These are phyloP conservation scores for Shargacucullia verbasci DNA, from an alignment of 2,888 invertebrate genomes.

Conservation along the genomic window DNA sequence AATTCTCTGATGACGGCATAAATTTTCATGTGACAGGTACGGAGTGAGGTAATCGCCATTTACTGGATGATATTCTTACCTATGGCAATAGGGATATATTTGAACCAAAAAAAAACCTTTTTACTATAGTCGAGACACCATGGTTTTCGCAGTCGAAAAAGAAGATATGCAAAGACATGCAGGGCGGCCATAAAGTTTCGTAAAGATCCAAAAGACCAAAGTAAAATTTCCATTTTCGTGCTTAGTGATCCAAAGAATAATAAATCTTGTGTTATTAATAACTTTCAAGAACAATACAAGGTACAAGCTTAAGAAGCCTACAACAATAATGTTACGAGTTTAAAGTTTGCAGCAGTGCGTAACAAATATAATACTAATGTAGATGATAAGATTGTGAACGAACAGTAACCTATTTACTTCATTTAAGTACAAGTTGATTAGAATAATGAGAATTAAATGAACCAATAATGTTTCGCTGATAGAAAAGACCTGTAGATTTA, in stretches of 20 bases:
- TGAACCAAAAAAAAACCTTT: not conserved
- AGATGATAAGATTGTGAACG: constrained; percentile 42
- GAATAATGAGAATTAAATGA: not conserved
- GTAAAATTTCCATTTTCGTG: not conserved
- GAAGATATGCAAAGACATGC: no score
- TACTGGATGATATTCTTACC: not conserved
- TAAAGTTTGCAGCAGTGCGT: constrained; percentile 37
- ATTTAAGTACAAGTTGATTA: not conserved
- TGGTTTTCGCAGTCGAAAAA: no score
- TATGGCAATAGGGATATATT: not conserved
- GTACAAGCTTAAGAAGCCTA: constrained; percentile 49
- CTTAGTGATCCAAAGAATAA: constrained; percentile 14
- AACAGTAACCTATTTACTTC: constrained; percentile 36
- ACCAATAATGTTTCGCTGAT: no score
- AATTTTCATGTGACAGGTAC: not conserved
- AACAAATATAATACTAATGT: constrained; percentile 39
- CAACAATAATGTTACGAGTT: constrained; percentile 41
- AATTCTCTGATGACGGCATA: not conserved
- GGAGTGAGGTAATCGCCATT: not conserved
- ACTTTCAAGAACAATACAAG: constrained; percentile 37
- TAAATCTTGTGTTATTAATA: constrained; percentile 41
- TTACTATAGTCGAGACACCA: no score
- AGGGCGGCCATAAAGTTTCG: no score
- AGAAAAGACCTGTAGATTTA: no score
- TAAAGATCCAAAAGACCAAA: no score